Evolutionary conservation across 2,888 invertebrate genomes (phyloP), one percentile per base, ranked within the genome.

Genomic region (Hesperia comma): DNA sequence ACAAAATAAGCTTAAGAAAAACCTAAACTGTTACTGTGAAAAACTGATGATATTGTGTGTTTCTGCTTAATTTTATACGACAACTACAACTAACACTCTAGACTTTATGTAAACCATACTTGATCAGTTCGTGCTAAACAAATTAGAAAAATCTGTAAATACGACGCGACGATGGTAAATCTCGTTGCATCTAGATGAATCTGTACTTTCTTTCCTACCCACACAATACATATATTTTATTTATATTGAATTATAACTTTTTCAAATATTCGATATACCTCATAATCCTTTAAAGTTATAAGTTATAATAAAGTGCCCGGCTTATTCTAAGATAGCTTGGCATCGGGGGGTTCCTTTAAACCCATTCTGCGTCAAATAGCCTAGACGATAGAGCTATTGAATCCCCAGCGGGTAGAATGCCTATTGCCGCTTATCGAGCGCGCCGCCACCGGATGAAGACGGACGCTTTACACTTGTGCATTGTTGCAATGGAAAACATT

Each of bases 401-500:
- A 87, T 90, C 88, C 87, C 88, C 80, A 78, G 86, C 83, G 90
- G 89, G 84, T 88, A 86, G 87, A 91, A 90, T 90, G 88, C 90
- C 88, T 90, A 89, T 89, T 90, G 90, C 88, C 83, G 87, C 84
- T 90, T 90, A 90, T 90, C 90, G 79, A 77, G 81, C 82, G 81
- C 73, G 71, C 76, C 74, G 76, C 70, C 75, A 74, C 74, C 75
- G 75, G 75, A 75, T 69, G 76, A 74, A 74, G 79, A 76, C 77
- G 74, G 73, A 71, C 76, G 77, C 82, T 86, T 87, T 84, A 85
- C 84, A 86, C 82, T 83, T 85, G 78, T 83, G 83, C 82, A 87
- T 86, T 87, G 83, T 82, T 82, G 81, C 80, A 83, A 74, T 72
- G 69, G 69, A 63, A 63, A 73, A 68, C 73, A 73, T 26, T 49